A percentile compares a stretch with the other conserved stretches of the same genome.
Conservation (phyloP, 2,888 invertebrate genomes). For the Eilema sororculum region DNA sequence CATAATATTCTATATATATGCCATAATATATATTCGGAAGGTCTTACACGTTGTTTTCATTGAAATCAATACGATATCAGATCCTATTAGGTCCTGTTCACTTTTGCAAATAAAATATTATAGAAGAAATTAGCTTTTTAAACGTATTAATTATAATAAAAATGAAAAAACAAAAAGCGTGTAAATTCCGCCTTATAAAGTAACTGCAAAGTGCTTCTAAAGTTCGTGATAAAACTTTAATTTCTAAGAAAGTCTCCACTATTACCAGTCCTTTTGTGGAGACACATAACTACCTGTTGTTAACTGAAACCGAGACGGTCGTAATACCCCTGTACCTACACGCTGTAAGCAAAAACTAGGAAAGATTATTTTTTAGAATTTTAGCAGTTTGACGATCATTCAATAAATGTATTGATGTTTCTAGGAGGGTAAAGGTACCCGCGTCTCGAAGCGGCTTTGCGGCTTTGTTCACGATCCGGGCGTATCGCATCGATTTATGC, state of each 20-base stretch:
- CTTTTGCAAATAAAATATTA: not conserved
- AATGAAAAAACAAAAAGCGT: not conserved
- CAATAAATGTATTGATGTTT: conserved; percentile 35
- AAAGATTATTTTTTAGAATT: conserved; percentile 46
- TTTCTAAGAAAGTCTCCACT: conserved; percentile 21
- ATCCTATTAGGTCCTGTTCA: not conserved
- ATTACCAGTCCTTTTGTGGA: conserved; percentile 25
- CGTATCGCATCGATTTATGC: conserved; percentile 85
- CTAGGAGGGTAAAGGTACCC: conserved; percentile 49
- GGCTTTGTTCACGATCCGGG: conserved; percentile 82
- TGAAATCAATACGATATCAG: no score
- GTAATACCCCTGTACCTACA: conserved; percentile 32
- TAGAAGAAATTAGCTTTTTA: not conserved
- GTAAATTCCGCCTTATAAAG: not conserved
- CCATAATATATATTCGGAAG: no score
- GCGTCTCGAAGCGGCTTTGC: conserved; percentile 68
- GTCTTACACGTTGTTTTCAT: not conserved
- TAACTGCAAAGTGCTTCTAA: not conserved
- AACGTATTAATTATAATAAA: not conserved
- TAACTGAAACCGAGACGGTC: conserved; percentile 31
- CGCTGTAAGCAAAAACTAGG: conserved; percentile 27
- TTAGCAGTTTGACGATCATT: conserved; percentile 41
- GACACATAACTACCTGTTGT: conserved; percentile 38
- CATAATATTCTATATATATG: no score
- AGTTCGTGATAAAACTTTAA: conserved; percentile 19